Base-by-base conservation (phyloP, 2,888 invertebrate genomes). In the Limnephilus marmoratus region DNA sequence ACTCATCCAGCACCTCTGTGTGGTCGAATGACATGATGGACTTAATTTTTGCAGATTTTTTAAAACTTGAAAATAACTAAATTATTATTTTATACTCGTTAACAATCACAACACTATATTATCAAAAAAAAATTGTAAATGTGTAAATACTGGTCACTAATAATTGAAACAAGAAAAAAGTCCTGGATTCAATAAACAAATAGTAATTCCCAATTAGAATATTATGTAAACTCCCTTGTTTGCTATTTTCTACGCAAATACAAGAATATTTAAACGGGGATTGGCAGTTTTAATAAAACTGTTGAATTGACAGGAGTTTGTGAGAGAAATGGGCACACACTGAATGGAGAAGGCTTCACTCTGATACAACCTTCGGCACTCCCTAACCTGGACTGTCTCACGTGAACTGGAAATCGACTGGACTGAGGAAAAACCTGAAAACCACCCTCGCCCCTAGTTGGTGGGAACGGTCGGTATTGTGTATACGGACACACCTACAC, bases 1-100 rank as follows among this genome's bases (percentile, higher is more conserved):
- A 97, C 97, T 97, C 97, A 94, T 97, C 97, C 93, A 97, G 96
- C 94, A 97, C 97, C 94, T 97, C 97, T 94, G 97, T 97, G 93
- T 97, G 97, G 94, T 96, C 96, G 94, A 97, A 96, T 93, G 97
- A 97, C 96, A 96, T 96, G 91, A 92, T 94, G 31, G 85, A 53
- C 53, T 53, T 80, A 37, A 83, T 85, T 85, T 82, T 89, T 80
- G 53, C 68, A 2, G 68, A 68, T 68, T 68, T 68, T 68, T 24
- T 18, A 24, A 24, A 68, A 68, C 24, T 68, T 68, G n/a, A n/a
- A 68, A 68, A 68, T 68, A 68, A n/a, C n/a, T 24, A 68, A 68
- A 68, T 24, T 24, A 24, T 68, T 68, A 24, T 68, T 18, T 24
- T 18, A 68, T n/a, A n/a, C 68, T 68, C 1, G 68, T 68, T 68